A percentile compares a stretch with the other conserved stretches of the same genome.
phyloP scores from a whole-genome alignment of 2,113 vertebrate species.

The Oryzias woworae region DNA sequence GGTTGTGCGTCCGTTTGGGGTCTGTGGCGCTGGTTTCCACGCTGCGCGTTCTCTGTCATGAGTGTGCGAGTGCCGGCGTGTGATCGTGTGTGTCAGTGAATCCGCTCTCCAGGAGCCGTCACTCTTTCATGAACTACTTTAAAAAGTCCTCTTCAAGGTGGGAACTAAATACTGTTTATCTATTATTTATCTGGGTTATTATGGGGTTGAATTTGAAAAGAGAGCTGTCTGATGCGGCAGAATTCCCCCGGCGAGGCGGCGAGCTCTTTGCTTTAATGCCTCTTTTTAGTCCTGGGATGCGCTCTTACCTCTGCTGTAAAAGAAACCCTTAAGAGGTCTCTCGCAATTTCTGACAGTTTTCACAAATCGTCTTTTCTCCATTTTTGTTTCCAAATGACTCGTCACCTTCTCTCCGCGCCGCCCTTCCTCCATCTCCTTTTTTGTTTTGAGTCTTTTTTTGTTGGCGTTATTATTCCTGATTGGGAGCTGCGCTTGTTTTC shows the following conservation, averaged over 20 bases:
- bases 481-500: constrained; percentile 57
- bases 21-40: no score
- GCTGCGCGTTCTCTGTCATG: constrained; percentile 57
- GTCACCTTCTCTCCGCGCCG: constrained; percentile 22
- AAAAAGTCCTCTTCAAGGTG: constrained; percentile 76
- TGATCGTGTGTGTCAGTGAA: constrained; percentile 19
- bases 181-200: constrained; percentile 79
- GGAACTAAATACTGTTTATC: constrained; percentile 80
- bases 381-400: constrained; percentile 50
- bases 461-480: constrained; percentile 66
- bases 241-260: constrained; percentile 71
- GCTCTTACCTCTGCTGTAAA: constrained; percentile 50
- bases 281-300: constrained; percentile 71
- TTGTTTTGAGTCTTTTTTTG: constrained; percentile 42
- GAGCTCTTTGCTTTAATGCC: constrained; percentile 68
- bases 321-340: constrained; percentile 62
- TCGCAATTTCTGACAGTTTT: constrained; percentile 63
- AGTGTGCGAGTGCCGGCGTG: constrained; percentile 13
- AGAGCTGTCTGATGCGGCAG: constrained; percentile 59
- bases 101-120: constrained; percentile 60
- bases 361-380: constrained; percentile 48
- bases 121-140: constrained; percentile 73
- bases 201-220: constrained; percentile 72
- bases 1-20: no score
- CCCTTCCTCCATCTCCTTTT: constrained; percentile 24